These are phyloP conservation scores for Drosophila erecta DNA, from an alignment of 1,140 invertebrate genomes.

Conservation along the genomic window DNA sequence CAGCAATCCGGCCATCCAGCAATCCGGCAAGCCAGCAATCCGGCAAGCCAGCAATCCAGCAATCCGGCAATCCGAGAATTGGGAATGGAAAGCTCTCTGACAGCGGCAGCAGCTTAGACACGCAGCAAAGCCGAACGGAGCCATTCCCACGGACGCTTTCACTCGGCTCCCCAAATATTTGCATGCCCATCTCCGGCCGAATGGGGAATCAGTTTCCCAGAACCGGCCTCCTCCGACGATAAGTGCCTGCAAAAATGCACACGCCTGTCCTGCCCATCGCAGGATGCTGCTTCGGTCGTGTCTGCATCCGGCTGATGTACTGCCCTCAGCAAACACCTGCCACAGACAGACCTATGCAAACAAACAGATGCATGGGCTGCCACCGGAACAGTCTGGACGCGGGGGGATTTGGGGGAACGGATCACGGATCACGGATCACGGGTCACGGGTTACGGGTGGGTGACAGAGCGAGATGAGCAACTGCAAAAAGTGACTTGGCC, in stretches of 20 bases:
- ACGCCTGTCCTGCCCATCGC: slow-evolving; percentile 15
- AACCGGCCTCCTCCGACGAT: slow-evolving; percentile 10
- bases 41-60: neutral
- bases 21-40: too few species aligned
- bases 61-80: neutral
- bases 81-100: slow-evolving; percentile 18
- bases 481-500: slow-evolving; percentile 27
- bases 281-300: slow-evolving; percentile 1
- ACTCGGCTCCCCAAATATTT: slow-evolving; percentile 8
- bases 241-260: slow-evolving; percentile 50
- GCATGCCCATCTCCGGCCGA: neutral
- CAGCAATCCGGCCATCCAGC: neutral
- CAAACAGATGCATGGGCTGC: slow-evolving; percentile 20
- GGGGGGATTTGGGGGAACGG: neutral
- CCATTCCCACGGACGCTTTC: slow-evolving; percentile 31
- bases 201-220: neutral
- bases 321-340: slow-evolving; percentile 38
- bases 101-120: slow-evolving; percentile 61
- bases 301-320: slow-evolving; percentile 64
- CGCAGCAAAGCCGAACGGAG: slow-evolving; percentile 61
- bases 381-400: neutral
- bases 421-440: slow-evolving; percentile 1
- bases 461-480: slow-evolving; percentile 5
- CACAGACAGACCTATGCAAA: slow-evolving; percentile 19
- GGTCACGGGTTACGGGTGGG: neutral